Evolutionary conservation across 1,140 invertebrate genomes (phyloP), one percentile per base, ranked within the genome.

Genomic region (Coptotermes formosanus): DNA sequence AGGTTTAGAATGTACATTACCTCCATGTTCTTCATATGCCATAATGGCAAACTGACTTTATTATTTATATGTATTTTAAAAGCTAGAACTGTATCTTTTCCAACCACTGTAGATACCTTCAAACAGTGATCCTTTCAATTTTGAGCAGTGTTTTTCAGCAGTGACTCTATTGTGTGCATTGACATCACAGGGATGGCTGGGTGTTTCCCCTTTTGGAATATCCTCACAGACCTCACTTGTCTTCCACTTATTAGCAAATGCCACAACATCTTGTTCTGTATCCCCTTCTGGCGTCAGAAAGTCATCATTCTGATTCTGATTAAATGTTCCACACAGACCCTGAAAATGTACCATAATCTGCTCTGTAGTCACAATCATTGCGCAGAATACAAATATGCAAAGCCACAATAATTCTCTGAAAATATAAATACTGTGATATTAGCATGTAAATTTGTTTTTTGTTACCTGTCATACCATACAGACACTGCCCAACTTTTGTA

Each of bases 171-270:
- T 95, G 87, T 96, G 93, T 0, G 95, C 91, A 89, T 95, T 95
- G 1, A 92, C 88, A 38, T 94, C 93, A 88, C 96, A 97, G 0
- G 96, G 95, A 90, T 96, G 94, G n/a, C 30, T 87, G 32, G 64
- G 23, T 32, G 92, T 91, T 0, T 90, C 91, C 82, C 92, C 91
- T 2, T 91, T 89, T 7, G 92, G 89, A 55, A 95, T 92, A 83
- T 95, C 92, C 0, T 89, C 88, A 89, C 97, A 97, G 25, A 93
- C 92, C 89, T 96, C 95, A 45, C 93, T 93, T 0, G 95, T 95
- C 90, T 96, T 97, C 97, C 97, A 98, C 88, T 97, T 97, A 89
- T 97, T 96, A 0, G 96, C 96, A 90, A 98, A 98, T 0, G 95
- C 93, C 16, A 94, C 91, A 0, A 94, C 91, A 0, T 95, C 93